Conservation (phyloP, 1,140 invertebrate genomes). For the Zaprionus gabonicus region DNA sequence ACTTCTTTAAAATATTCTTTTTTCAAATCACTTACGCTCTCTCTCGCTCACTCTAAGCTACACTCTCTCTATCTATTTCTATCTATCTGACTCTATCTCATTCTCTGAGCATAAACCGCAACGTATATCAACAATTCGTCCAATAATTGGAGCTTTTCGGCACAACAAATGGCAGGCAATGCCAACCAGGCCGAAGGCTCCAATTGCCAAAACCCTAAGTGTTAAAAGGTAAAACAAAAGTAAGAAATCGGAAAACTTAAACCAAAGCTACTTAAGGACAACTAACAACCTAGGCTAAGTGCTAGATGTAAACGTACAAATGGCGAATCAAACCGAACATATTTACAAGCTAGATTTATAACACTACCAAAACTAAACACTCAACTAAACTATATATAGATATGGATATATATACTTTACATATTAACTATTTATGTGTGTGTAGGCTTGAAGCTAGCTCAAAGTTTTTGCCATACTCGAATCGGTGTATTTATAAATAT, state of each 20-base stretch:
- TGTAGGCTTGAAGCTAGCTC: slow-evolving; percentile 54
- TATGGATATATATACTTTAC: slow-evolving; percentile 33
- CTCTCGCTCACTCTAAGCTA: slow-evolving; percentile 22
- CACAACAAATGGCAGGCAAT: slow-evolving; percentile 64
- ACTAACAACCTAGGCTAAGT: slow-evolving; percentile 59
- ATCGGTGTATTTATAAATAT: slow-evolving; percentile 52
- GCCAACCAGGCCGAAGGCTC: slow-evolving; percentile 65
- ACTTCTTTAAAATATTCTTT: neutral
- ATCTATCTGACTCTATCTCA: slow-evolving; percentile 41
- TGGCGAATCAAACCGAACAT: slow-evolving; percentile 33
- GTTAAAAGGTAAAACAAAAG: slow-evolving; percentile 59
- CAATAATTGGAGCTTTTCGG: slow-evolving; percentile 77
- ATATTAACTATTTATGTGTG: slow-evolving; percentile 53
- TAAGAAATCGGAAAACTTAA: slow-evolving; percentile 45
- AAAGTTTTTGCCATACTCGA: slow-evolving; percentile 54
- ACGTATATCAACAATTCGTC: slow-evolving; percentile 82
- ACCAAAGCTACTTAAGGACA: slow-evolving; percentile 64
- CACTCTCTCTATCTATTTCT: slow-evolving; percentile 13
- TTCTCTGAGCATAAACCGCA: slow-evolving; percentile 79
- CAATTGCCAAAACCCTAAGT: slow-evolving; percentile 82
- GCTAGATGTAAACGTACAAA: slow-evolving; percentile 46
- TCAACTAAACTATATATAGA: slow-evolving; percentile 28
- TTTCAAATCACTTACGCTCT: slow-evolving; percentile 6
- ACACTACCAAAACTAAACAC: slow-evolving; percentile 33
- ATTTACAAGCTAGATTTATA: slow-evolving; percentile 68